phyloP scores from a whole-genome alignment of 2,113 vertebrate species.

The Tinamus guttatus region DNA sequence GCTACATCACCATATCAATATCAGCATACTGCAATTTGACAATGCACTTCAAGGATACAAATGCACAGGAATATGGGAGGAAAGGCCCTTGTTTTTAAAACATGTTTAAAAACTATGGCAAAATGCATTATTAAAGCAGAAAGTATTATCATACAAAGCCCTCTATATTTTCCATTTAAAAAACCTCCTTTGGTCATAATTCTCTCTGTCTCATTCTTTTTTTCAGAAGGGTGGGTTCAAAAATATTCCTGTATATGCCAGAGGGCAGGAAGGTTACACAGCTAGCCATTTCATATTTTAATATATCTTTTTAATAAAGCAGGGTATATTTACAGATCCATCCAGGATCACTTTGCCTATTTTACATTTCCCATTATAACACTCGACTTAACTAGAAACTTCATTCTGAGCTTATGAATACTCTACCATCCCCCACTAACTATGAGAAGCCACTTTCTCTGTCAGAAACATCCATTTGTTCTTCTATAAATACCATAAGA shows the following conservation, averaged over 20 bases:
- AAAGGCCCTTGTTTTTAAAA: background rate
- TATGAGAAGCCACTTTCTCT: background rate
- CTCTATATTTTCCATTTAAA: background rate
- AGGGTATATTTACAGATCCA: background rate
- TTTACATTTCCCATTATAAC: background rate
- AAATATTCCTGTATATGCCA: constrained; percentile 15
- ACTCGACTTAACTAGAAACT: background rate
- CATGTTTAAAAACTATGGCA: background rate
- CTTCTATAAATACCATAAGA: background rate
- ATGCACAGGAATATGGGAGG: background rate
- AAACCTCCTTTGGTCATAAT: background rate
- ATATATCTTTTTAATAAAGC: background rate
- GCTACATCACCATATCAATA: background rate
- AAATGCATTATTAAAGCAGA: background rate
- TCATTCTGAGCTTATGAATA: background rate
- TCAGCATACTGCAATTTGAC: background rate
- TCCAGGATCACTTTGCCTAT: background rate
- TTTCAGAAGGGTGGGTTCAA: background rate
- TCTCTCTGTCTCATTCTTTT: background rate
- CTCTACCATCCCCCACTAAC: background rate
- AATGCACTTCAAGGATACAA: background rate
- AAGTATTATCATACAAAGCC: background rate
- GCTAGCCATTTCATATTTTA: background rate
- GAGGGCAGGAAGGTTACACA: background rate
- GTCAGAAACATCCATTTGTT: background rate